Evolutionary conservation across 2,113 vertebrate species (phyloP).

Genomic region (Rhegmatorhina hoffmannsi): DNA sequence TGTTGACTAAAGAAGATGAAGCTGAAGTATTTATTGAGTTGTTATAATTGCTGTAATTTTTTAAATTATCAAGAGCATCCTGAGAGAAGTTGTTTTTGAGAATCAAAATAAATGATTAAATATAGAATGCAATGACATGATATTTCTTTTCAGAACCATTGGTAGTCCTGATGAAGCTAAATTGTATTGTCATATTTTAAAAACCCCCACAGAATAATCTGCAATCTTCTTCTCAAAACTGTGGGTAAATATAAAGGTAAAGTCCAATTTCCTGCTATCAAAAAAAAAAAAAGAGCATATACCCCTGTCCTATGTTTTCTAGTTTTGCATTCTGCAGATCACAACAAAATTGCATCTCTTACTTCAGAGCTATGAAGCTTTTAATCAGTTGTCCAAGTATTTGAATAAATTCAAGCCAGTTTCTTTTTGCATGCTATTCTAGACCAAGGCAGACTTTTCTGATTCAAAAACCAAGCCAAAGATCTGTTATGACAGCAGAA

Average conservation of each 20-base stretch:
- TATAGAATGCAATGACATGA: not conserved
- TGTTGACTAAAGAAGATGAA: slow-evolving; percentile 35
- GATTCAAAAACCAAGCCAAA: not conserved
- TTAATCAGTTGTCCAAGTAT: not conserved
- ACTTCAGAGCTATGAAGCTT: not conserved
- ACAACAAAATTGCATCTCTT: not conserved
- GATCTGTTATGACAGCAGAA: not conserved
- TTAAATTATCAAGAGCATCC: slow-evolving; percentile 50
- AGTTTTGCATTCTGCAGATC: not conserved
- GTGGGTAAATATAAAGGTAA: not conserved
- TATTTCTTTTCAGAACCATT: not conserved
- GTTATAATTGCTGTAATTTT: slow-evolving; percentile 50
- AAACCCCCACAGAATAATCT: not conserved
- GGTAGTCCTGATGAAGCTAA: not conserved
- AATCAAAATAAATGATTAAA: slow-evolving; percentile 33
- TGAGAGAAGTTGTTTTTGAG: slow-evolving; percentile 31
- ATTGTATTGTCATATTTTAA: not conserved
- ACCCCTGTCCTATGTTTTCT: not conserved
- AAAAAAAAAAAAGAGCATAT: not conserved
- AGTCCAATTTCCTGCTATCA: not conserved
- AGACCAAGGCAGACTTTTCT: not conserved
- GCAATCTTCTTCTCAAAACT: not conserved
- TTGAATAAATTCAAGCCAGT: not conserved
- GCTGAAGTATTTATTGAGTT: slow-evolving; percentile 46
- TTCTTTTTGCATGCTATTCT: not conserved